Percentiles rank a stretch among this genome's conserved stretches.
phyloP scores from a whole-genome alignment of 2,113 vertebrate species.

The Diadophis punctatus region DNA sequence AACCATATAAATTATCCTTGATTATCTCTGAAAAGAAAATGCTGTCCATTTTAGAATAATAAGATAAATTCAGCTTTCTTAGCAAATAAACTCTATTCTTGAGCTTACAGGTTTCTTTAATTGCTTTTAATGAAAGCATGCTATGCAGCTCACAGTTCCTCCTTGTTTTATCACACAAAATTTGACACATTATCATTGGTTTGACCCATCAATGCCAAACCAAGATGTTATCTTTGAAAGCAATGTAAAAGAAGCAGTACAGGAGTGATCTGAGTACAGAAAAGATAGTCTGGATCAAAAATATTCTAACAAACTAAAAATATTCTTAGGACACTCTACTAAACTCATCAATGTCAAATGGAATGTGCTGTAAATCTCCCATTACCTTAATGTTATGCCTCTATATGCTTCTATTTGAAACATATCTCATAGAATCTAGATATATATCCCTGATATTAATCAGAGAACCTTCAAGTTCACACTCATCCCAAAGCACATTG shows the following conservation, averaged over 20 bases:
- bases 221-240: constrained; percentile 7
- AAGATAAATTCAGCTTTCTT: background rate
- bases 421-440: background rate
- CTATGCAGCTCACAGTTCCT: background rate
- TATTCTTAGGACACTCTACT: background rate
- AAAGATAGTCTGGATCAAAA: background rate
- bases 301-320: background rate
- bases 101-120: background rate
- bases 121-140: constrained; percentile 14
- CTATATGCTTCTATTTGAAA: background rate
- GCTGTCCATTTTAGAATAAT: background rate
- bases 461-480: background rate
- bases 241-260: background rate
- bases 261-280: background rate
- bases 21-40: constrained; percentile 13
- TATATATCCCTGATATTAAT: background rate
- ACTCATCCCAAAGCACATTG: background rate
- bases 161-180: background rate
- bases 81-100: constrained; percentile 8
- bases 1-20: constrained; percentile 10
- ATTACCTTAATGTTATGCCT: background rate
- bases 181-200: background rate
- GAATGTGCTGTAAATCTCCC: background rate
- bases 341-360: background rate
- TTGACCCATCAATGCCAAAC: background rate